Evolutionary conservation across 2,797 vertebrate genomes (phyloP), one percentile per base, ranked within the genome.

Genomic region (Propithecus perrieri): DNA sequence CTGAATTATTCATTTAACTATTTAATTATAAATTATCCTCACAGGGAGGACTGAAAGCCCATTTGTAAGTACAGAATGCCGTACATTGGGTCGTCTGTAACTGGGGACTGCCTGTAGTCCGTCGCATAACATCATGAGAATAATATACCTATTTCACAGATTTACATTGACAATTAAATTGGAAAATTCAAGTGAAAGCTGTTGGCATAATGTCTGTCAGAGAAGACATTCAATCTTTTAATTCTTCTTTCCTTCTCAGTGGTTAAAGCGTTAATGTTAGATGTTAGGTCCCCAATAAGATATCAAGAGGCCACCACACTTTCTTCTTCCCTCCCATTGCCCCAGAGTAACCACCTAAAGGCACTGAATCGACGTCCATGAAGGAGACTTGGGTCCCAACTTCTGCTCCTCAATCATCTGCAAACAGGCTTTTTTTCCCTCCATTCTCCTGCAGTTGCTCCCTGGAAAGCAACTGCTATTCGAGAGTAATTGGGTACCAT

Each of bases 391-490:
- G 55, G 15, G 18, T 59, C 85, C 30, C 33, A 57, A 71, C 4
- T 85, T 88, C 28, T 69, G 8, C 7, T 83, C 35, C 41, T 95
- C 95, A 90, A 94, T 95, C 65, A 94, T 79, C 63, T 79, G n/a
- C 11, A 95, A 88, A 67, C 33, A 91, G 55, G 15, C 10, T 90
- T 85, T 69, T 46, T 67, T 2, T 20, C 33, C 20, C 46, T 89
- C 26, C 7, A 22, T 41, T 71, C 7, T 90, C 92, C 59, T 89
- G 35, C 4, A 65, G 75, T 80, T 86, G 90, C 48, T 88, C 87
- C 71, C 43, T 74, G 67, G 61, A 92, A 96, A 93, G 78, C 76
- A 95, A 94, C 0, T 63, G 38, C 43, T 90, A 74, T 55, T 65
- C 65, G 43, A 90, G n/a, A 89, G 33, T 74, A 95, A 95, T 95